Conservation (phyloP, 2,113 vertebrate species). For the Syrrhaptes paradoxus region DNA sequence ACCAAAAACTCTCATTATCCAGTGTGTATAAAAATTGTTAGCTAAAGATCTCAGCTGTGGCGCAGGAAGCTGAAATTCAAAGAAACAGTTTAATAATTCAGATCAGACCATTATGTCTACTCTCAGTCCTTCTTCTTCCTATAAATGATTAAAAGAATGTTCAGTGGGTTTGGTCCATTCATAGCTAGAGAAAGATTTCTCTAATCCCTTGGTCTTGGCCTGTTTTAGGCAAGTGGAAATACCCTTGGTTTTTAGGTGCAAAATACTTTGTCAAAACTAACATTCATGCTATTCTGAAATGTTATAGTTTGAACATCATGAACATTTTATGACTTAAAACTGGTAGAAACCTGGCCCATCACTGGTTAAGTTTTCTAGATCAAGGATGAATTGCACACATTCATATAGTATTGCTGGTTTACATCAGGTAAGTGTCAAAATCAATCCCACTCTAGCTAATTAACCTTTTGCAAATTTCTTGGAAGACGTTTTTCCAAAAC, state of each 20-base stretch:
- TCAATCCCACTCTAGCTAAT: background rate
- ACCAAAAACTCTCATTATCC: background rate
- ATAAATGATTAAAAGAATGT: background rate
- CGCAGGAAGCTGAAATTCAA: background rate
- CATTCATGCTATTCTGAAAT: background rate
- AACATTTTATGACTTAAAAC: background rate
- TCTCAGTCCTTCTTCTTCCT: background rate
- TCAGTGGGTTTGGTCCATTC: background rate
- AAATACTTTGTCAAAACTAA: background rate
- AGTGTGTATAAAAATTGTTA: background rate
- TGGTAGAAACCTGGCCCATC: background rate
- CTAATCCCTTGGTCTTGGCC: background rate
- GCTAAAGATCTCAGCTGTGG: background rate
- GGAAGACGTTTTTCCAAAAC: background rate
- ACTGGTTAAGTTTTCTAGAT: background rate
- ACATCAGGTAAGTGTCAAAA: background rate
- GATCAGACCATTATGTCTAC: background rate
- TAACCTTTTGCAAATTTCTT: slow-evolving; percentile 25
- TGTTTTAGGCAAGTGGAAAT: background rate
- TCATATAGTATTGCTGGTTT: background rate
- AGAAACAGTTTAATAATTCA: background rate
- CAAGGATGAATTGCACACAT: background rate
- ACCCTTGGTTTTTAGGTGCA: background rate
- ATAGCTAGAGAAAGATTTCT: background rate
- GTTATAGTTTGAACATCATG: background rate